Conservation (phyloP, 92 coral and sea anemone species). For the Bergia puertoricense region DNA sequence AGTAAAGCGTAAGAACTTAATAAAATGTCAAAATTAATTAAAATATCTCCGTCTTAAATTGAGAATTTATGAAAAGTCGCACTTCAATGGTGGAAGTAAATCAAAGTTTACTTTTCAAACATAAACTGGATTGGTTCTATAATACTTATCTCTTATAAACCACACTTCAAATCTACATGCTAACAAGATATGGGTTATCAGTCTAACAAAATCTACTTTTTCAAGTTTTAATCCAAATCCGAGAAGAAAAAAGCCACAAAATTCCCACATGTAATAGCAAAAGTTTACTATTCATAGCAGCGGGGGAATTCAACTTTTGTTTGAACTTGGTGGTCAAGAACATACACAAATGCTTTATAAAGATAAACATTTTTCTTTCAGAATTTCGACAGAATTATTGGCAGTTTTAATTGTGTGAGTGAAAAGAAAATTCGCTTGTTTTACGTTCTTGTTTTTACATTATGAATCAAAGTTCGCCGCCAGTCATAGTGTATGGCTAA, state of each 20-base stretch:
- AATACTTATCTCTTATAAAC: constrained; percentile 9
- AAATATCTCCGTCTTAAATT: constrained; percentile 20
- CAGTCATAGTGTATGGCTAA: neutral
- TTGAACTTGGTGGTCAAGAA: neutral
- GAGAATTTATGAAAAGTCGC: constrained; percentile 15
- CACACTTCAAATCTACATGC: constrained; percentile 28
- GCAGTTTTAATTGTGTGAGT: constrained; percentile 28
- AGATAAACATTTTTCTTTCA: constrained; percentile 29
- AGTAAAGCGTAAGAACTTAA: constrained; percentile 27
- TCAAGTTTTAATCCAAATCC: neutral
- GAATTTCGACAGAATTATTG: constrained; percentile 20
- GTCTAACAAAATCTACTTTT: neutral
- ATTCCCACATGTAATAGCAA: neutral
- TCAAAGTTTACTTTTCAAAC: neutral
- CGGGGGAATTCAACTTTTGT: constrained; percentile 22
- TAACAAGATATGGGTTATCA: constrained; percentile 25
- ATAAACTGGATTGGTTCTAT: neutral
- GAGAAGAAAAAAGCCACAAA: neutral
- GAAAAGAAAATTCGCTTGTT: neutral
- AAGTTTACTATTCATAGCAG: constrained; percentile 1
- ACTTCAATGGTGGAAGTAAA: neutral
- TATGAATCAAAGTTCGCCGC: constrained; percentile 45
- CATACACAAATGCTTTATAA: constrained; percentile 13
- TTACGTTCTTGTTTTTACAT: neutral
- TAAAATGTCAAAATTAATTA: constrained; percentile 41